phyloP scores from a whole-genome alignment of 1,140 invertebrate species.

The Hesperophylax magnus region DNA sequence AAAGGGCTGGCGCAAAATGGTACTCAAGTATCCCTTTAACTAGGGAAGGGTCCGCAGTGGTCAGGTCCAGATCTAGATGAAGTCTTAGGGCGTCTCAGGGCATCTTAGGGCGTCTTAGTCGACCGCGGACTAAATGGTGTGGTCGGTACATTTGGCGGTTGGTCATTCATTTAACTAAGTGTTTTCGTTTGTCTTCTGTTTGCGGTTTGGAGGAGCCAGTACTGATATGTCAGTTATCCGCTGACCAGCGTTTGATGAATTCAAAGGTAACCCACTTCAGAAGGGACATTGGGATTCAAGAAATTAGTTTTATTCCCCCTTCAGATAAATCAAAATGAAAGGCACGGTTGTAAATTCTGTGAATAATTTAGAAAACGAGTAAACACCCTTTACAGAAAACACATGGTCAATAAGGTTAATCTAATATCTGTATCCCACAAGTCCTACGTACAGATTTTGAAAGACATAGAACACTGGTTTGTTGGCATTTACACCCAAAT shows the following conservation, averaged over 20 bases:
- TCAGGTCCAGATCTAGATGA: constrained; percentile 13
- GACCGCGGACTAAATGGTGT: constrained; percentile 52
- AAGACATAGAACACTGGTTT: too few relatives aligned
- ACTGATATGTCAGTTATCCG: background rate
- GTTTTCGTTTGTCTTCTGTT: constrained; percentile 56
- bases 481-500: too few relatives aligned
- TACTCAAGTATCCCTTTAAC: constrained; percentile 17
- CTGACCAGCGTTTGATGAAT: constrained; percentile 1
- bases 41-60: background rate
- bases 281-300: background rate
- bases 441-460: too few relatives aligned
- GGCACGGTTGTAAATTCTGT: too few relatives aligned
- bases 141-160: constrained; percentile 50
- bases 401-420: too few relatives aligned
- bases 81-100: constrained; percentile 17
- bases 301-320: too few relatives aligned
- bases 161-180: constrained; percentile 58
- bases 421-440: too few relatives aligned
- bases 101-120: constrained; percentile 23
- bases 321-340: too few relatives aligned
- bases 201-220: constrained; percentile 37
- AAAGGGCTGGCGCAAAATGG: background rate
- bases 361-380: too few relatives aligned
- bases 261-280: background rate
- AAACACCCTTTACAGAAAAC: too few relatives aligned